Evolutionary conservation across 2,797 vertebrate genomes (phyloP).

Genomic region (Galagoides demidoff): DNA sequence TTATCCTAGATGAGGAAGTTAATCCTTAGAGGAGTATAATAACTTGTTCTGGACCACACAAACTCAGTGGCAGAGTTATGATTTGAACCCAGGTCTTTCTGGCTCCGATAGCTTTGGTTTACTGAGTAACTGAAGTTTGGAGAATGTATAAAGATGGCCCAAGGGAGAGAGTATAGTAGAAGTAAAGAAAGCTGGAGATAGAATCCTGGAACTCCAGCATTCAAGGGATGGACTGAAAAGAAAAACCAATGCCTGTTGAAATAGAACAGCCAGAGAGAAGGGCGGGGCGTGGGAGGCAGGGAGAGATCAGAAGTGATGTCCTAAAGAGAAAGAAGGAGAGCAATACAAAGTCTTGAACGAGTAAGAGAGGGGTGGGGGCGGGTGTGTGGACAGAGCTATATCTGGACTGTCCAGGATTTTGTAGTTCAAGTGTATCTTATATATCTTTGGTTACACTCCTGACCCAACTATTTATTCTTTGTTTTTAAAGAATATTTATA

Average conservation of each 20-base stretch:
- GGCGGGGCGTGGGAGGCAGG: background rate
- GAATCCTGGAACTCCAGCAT: background rate
- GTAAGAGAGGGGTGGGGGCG: background rate
- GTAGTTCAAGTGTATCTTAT: background rate
- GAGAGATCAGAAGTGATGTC: background rate
- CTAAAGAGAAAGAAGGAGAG: background rate
- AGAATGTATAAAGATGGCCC: background rate
- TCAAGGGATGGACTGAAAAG: background rate
- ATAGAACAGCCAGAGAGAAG: background rate
- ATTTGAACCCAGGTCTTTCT: background rate
- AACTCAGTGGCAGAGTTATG: background rate
- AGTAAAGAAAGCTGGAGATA: slow-evolving; percentile 1
- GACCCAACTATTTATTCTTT: background rate
- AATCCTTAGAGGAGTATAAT: background rate
- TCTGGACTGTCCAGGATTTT: background rate
- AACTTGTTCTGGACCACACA: slow-evolving; percentile 19
- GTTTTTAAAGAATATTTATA: background rate
- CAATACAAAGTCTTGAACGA: background rate
- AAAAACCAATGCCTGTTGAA: background rate
- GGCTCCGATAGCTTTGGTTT: slow-evolving; percentile 22
- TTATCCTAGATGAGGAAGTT: slow-evolving; percentile 1
- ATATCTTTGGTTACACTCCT: background rate
- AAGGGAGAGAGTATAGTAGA: background rate
- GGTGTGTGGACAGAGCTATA: too few relatives aligned
- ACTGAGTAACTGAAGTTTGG: slow-evolving; percentile 16